Evolutionary conservation across 2,113 vertebrate species (phyloP).

Genomic region (Urocynchramus pylzowi): DNA sequence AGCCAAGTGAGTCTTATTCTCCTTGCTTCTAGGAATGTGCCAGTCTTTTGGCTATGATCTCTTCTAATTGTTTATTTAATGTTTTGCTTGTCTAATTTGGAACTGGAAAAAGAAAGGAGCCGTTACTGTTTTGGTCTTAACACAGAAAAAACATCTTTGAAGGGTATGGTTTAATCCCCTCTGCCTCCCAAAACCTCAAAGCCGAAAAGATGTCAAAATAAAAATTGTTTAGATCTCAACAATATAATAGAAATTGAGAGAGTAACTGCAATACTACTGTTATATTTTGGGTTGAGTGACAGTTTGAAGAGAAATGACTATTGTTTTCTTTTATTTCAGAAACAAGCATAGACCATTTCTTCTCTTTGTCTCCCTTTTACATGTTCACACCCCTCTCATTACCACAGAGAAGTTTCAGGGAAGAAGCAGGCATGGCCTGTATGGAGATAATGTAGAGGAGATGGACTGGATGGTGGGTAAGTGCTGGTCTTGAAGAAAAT

Average conservation of each 20-base stretch:
- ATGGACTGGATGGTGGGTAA: conserved; percentile 87
- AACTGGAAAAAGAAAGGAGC: not conserved
- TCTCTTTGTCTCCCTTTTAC: conserved; percentile 82
- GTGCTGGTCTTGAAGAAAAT: not conserved
- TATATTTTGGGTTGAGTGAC: not conserved
- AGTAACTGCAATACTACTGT: not conserved
- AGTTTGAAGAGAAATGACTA: not conserved
- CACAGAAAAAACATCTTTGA: not conserved
- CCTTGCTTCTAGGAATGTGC: not conserved
- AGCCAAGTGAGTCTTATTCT: not conserved
- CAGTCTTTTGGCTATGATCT: not conserved
- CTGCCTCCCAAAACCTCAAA: not conserved
- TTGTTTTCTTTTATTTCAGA: conserved; percentile 64
- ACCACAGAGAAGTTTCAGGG: conserved; percentile 75
- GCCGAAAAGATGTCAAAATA: not conserved
- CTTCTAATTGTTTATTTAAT: not conserved
- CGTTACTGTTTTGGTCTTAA: not conserved
- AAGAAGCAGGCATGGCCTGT: conserved; percentile 81
- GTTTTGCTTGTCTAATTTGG: not conserved
- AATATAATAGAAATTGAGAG: not conserved
- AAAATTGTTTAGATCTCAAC: not conserved
- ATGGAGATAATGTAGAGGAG: conserved; percentile 88
- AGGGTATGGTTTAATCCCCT: not conserved
- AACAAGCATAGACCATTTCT: conserved; percentile 80
- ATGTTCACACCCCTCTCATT: conserved; percentile 80